A percentile compares a stretch with the other conserved stretches of the same genome.
Evolutionary conservation across 2,888 invertebrate genomes (phyloP).

Genomic region (Julus scandinavius): DNA sequence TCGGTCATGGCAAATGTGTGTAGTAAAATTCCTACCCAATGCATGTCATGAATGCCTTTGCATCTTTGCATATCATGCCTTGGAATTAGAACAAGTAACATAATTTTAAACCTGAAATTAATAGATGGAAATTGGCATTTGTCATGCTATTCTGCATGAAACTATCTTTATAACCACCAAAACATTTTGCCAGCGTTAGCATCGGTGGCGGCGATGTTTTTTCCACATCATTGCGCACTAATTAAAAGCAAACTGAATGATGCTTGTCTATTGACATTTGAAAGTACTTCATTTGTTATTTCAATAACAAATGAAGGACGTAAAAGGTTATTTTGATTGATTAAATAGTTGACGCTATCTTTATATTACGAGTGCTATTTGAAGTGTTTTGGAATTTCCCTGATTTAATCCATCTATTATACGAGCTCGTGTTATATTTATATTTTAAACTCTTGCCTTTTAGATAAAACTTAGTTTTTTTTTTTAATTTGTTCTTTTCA

Average conservation of each 20-base stretch:
- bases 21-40: no score
- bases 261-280: neutral
- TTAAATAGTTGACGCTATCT: neutral
- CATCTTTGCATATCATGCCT: no score
- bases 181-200: neutral
- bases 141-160: no score
- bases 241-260: neutral
- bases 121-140: no score
- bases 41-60: no score
- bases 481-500: conserved; percentile 39
- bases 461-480: no score
- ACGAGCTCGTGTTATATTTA: neutral
- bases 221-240: neutral
- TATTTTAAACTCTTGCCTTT: no score
- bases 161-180: no score
- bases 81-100: no score
- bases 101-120: no score
- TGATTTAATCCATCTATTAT: neutral
- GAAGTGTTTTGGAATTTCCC: neutral
- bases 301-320: neutral
- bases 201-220: neutral
- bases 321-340: neutral
- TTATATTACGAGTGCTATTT: neutral
- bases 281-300: neutral
- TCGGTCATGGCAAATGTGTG: no score